Evolutionary conservation across 2,888 invertebrate genomes (phyloP), one percentile per base, ranked within the genome.

Genomic region (Synanthedon formicaeformis): DNA sequence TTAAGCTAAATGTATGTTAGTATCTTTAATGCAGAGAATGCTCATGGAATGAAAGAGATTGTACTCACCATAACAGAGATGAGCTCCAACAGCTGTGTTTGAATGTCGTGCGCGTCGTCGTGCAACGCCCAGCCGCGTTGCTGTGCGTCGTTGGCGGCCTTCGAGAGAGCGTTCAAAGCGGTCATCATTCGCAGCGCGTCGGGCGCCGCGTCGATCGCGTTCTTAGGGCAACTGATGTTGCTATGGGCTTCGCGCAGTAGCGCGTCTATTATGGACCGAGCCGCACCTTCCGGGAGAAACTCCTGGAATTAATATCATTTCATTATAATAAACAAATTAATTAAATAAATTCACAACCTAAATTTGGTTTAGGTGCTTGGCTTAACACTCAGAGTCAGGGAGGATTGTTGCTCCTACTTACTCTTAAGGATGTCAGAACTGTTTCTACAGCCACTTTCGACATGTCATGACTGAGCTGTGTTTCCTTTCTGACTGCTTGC

Each of bases 51-150:
- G 11, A 40, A 52, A 50, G n/a, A 3, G 11, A 13, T 12, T 13
- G 3, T 45, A 66, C 80, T 73, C 81, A 94, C 95, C 90, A 96
- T 88, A 68, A 96, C 95, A 58, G 94, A 94, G 51, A 93, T 93
- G 23, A 95, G 88, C 74, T 95, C 94, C 54, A 92, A 90, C 54
- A 98, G 89, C 75, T 96, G 94, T 56, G 95, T 94, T 56, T 92
- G 92, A 69, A 98, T 97, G 62, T 94, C 93, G 56, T 91, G 91
- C 61, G 97, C 97, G 75, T 98, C 98, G 73, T 98, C 97, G 73
- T 97, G 95, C 40, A 98, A 85, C 75, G 96, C 95, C 98, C 98
- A 98, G 62, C 96, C 96, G 55, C 98, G 89, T 71, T 98, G 98
- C 71, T 98, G 97, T 0, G 96, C 95, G 74, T 98, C 98, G 70